phyloP scores from a whole-genome alignment of 23 tunicate genomes.

The Trididemnum nubilum region DNA sequence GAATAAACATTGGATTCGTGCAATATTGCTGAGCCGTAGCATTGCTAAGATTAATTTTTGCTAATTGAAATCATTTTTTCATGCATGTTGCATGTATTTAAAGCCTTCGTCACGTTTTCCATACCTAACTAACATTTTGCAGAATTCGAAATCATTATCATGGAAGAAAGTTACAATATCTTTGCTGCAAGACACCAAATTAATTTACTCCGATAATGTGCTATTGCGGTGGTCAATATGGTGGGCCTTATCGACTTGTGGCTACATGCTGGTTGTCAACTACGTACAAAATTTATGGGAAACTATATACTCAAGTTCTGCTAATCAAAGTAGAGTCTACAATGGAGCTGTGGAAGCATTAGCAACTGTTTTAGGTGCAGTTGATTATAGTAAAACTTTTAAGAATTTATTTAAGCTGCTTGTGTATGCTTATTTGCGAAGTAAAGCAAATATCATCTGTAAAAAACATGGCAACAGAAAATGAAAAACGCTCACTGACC shows the following conservation, averaged over 20 bases:
- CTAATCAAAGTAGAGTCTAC: conserved; percentile 35
- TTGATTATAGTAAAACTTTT: neutral
- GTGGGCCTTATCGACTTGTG: conserved; percentile 90
- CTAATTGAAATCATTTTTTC: too few species aligned
- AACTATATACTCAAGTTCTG: conserved; percentile 57
- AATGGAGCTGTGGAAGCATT: conserved; percentile 80
- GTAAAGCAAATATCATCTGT: too few species aligned
- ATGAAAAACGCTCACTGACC: too few species aligned
- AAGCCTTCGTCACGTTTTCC: too few species aligned
- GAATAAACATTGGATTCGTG: too few species aligned
- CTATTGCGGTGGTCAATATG: conserved; percentile 90
- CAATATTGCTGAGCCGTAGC: too few species aligned
- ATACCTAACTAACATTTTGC: too few species aligned
- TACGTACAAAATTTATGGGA: conserved; percentile 90
- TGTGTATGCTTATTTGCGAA: neutral
- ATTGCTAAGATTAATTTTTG: too few species aligned
- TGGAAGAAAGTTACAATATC: neutral
- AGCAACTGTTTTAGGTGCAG: conserved; percentile 71
- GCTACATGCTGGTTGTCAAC: conserved; percentile 83
- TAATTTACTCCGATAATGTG: neutral
- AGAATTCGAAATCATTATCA: neutral
- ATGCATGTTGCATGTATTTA: too few species aligned
- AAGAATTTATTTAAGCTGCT: too few species aligned
- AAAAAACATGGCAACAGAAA: too few species aligned
- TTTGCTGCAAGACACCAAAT: neutral